Evolutionary conservation across 1,140 invertebrate species (phyloP), one percentile per base, ranked within the genome.

Genomic region (Drosophila dunni): DNA sequence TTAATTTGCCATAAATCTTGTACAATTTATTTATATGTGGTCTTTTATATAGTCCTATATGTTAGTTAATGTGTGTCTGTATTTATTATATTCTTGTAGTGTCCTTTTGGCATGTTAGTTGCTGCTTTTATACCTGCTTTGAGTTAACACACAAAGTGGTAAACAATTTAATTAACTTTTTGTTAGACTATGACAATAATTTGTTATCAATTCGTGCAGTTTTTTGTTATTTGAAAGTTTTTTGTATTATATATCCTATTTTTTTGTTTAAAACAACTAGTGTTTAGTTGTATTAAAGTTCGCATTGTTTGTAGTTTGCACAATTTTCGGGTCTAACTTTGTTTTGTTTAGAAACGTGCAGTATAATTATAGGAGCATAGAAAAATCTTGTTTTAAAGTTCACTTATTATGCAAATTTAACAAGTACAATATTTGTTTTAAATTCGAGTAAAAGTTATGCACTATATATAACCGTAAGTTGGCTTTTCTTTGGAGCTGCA

Each of bases 21-120:
- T 60, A 20, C 45, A 45, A 66, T 62, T 67, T 53, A 42, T 61
- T 64, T 69, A 62, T 56, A 62, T 70, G 66, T 70, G 51, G 34
- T 70, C 64, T 57, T 65, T 45, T 60, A 40, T 29, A 9, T 45
- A 29, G n/a, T 63, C 20, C 60, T 11, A 42, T 38, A 20, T 13
- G 34, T 57, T 29, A 58, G 17, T 50, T 38, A 38, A 33, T 62
- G 13, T 57, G 15, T 58, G 46, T 69, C 7, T 42, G 11, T 72
- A 17, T 62, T 42, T 34, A 34, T 54, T 38, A 8, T 60, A 42
- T 40, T 15, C 65, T 34, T 68, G 33, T 56, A 50, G 36, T 74
- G 45, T 79, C 58, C 75, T 29, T 54, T 17, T 40, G 51, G 24
- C 33, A 54, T n/a, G 20, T 36, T 57, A 51, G 5, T 36, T 65